Conservation (phyloP, 2,797 vertebrate genomes). For the Pipistrellus nathusii region DNA sequence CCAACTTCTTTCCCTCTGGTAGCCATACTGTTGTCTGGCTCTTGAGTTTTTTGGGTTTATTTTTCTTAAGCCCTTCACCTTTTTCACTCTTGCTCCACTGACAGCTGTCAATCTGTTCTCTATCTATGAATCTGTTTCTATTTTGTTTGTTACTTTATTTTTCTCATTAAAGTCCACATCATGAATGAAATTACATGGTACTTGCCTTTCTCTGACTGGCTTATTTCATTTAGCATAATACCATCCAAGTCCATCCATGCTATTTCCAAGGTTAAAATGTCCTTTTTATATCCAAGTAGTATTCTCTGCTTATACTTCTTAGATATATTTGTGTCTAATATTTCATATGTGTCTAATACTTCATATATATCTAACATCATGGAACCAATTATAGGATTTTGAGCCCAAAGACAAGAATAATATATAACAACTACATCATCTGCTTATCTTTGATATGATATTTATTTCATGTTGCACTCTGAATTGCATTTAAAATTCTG, state of each 20-base stretch:
- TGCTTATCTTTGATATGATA: not conserved
- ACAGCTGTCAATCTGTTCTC: not conserved
- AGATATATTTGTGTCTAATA: not conserved
- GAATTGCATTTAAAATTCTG: not conserved
- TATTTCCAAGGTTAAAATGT: not conserved
- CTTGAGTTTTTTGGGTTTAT: not conserved
- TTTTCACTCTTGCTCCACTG: not conserved
- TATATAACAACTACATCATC: not conserved
- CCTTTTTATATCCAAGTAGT: not conserved
- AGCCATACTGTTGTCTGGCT: not conserved
- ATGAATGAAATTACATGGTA: not conserved
- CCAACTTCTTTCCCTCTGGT: not conserved
- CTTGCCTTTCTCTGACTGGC: not conserved
- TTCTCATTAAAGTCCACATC: not conserved
- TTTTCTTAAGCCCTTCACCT: not conserved
- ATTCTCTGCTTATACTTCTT: not conserved
- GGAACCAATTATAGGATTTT: not conserved
- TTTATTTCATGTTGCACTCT: constrained; percentile 11
- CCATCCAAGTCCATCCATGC: not conserved
- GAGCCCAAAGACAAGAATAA: not conserved
- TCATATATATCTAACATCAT: not conserved
- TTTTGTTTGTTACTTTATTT: not conserved
- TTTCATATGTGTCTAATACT: not conserved
- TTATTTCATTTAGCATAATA: not conserved
- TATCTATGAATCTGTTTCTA: not conserved